Conservation (phyloP, 2,113 vertebrate genomes). For the Channa maculata region DNA sequence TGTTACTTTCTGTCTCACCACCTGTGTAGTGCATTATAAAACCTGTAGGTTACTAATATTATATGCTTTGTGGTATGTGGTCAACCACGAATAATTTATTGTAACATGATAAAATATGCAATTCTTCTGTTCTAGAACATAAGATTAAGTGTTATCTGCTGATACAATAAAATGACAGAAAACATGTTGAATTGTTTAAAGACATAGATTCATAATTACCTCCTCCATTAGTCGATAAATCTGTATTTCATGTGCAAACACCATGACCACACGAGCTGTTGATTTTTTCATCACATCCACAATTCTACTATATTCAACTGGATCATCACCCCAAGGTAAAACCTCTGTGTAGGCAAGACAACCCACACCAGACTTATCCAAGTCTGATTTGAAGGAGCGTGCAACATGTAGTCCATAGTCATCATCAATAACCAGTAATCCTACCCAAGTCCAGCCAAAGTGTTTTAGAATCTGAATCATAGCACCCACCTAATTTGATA, state of each 20-base stretch:
- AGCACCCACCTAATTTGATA: constrained; percentile 28
- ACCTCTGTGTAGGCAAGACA: constrained; percentile 62
- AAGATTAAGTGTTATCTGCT: not conserved
- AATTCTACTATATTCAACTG: constrained; percentile 35
- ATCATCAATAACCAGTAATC: constrained; percentile 45
- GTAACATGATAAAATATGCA: too few species aligned
- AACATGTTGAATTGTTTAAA: not conserved
- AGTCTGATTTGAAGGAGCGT: constrained; percentile 36
- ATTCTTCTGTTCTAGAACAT: too few species aligned
- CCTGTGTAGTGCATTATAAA: constrained; percentile 15
- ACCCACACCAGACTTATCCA: constrained; percentile 33
- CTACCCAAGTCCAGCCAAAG: constrained; percentile 38
- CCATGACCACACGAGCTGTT: constrained; percentile 45
- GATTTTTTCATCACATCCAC: constrained; percentile 44
- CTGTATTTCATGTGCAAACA: constrained; percentile 59
- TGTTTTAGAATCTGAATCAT: constrained; percentile 51
- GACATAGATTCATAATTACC: constrained; percentile 27
- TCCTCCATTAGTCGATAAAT: constrained; percentile 56
- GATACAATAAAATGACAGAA: not conserved
- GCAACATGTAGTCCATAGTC: constrained; percentile 50
- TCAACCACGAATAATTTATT: too few species aligned
- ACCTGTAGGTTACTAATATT: too few species aligned
- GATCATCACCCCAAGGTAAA: constrained; percentile 53
- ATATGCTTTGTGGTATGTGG: too few species aligned
- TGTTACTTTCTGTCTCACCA: constrained; percentile 71